These are phyloP conservation scores for Oegoconia quadripuncta DNA, from an alignment of 2,888 invertebrate species.

Conservation along the genomic window DNA sequence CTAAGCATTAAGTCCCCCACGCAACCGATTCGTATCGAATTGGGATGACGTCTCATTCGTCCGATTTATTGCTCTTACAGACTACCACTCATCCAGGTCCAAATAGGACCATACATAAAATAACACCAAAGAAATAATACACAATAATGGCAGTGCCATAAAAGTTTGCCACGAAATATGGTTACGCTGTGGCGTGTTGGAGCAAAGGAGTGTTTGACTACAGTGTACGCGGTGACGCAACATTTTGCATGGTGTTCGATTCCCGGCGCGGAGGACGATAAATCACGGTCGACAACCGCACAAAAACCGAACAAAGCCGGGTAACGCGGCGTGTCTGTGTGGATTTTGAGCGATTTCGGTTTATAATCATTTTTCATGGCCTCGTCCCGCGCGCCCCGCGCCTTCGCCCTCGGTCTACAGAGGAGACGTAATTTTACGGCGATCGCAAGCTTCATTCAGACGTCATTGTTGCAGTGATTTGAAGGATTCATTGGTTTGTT, in stretches of 20 bases:
- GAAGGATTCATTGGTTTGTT: background rate
- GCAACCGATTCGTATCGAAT: constrained; percentile 67
- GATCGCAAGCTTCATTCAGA: constrained; percentile 39
- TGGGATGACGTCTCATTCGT: constrained; percentile 73
- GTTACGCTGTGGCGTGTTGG: constrained; percentile 33
- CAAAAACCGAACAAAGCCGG: constrained; percentile 75
- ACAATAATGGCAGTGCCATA: constrained; percentile 20
- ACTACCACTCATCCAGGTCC: constrained; percentile 19
- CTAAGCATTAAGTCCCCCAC: constrained; percentile 60
- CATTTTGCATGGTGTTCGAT: constrained; percentile 68
- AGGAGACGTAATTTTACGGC: constrained; percentile 56
- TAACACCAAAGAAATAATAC: background rate
- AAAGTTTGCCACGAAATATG: background rate
- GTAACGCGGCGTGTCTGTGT: constrained; percentile 75
- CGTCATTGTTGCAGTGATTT: constrained; percentile 4
- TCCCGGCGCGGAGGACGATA: constrained; percentile 51
- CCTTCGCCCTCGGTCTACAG: too few relatives aligned
- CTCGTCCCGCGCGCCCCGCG: constrained; percentile 24
- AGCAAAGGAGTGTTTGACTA: constrained; percentile 22
- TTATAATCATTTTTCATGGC: constrained; percentile 72
- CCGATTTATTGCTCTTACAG: constrained; percentile 61
- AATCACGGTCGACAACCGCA: constrained; percentile 69
- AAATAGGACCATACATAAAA: constrained; percentile 6
- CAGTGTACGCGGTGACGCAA: constrained; percentile 62
- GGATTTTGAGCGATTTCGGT: constrained; percentile 73